Evolutionary conservation across 2,888 invertebrate genomes (phyloP).

Genomic region (Drosophila leonis): DNA sequence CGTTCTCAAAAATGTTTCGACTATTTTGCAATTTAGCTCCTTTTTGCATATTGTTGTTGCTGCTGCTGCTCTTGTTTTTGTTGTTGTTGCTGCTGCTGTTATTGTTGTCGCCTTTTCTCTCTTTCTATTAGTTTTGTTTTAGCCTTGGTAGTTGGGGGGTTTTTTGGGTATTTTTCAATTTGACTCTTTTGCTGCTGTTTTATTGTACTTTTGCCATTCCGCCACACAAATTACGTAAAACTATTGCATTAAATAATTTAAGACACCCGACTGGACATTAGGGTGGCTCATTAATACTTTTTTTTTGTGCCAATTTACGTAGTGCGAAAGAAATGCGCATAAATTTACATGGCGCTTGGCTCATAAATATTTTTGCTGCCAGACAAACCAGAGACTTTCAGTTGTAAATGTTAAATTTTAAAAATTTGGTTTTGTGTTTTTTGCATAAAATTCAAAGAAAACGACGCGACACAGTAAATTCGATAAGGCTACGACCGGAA

Average conservation of each 20-base stretch:
- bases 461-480: conserved; percentile 49
- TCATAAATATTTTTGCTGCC: conserved; percentile 11
- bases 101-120: neutral
- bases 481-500: conserved; percentile 70
- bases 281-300: neutral
- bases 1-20: conserved; percentile 45
- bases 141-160: conserved; percentile 31
- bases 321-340: conserved; percentile 55
- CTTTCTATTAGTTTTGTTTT: conserved; percentile 30
- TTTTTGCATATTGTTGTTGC: conserved; percentile 14
- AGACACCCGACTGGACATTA: conserved; percentile 4
- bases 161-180: conserved; percentile 8
- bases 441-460: conserved; percentile 38
- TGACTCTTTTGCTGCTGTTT: conserved; percentile 17
- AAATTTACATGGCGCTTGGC: conserved; percentile 54
- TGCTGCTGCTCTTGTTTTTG: neutral
- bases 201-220: conserved; percentile 44
- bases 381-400: conserved; percentile 57
- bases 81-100: neutral
- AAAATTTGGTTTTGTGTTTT: conserved; percentile 13
- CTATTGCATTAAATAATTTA: conserved; percentile 55
- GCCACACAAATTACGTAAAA: conserved; percentile 57
- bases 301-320: conserved; percentile 31
- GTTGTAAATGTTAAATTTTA: conserved; percentile 12
- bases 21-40: conserved; percentile 48